phyloP scores from a whole-genome alignment of 2,888 invertebrate genomes.

The Malthinus flaveolus region DNA sequence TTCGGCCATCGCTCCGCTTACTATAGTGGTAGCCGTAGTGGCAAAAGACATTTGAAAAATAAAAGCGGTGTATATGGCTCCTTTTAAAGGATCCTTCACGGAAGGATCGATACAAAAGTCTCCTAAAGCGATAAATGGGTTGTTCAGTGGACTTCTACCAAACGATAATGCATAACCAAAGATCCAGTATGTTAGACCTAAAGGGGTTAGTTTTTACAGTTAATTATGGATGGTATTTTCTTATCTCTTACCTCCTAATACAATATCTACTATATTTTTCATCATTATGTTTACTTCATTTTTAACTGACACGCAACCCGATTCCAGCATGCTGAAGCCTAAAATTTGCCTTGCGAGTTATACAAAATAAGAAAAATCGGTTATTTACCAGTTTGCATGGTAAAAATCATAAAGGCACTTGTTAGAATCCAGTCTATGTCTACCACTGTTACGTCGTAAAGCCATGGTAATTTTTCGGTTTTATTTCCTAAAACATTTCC shows the following conservation, averaged over 20 bases:
- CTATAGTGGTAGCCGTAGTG: conserved; percentile 88
- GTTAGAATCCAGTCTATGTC: conserved; percentile 90
- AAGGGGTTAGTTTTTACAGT: neutral
- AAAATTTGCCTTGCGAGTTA: conserved; percentile 25
- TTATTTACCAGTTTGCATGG: conserved; percentile 84
- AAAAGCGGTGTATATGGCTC: conserved; percentile 84
- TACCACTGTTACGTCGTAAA: conserved; percentile 69
- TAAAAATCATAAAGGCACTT: conserved; percentile 87
- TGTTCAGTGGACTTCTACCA: conserved; percentile 72
- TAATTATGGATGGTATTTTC: neutral
- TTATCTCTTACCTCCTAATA: conserved; percentile 82
- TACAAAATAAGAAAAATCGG: neutral
- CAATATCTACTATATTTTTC: conserved; percentile 93
- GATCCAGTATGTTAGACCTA: conserved; percentile 88
- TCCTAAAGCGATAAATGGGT: conserved; percentile 82
- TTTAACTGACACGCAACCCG: conserved; percentile 89
- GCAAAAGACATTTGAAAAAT: conserved; percentile 90
- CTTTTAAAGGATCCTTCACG: conserved; percentile 76
- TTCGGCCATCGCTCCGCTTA: conserved; percentile 94
- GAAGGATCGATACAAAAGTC: conserved; percentile 80
- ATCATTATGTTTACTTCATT: conserved; percentile 98
- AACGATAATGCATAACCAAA: conserved; percentile 93
- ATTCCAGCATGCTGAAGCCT: conserved; percentile 94
- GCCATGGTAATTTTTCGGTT: conserved; percentile 17
- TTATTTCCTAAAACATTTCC: neutral